A percentile compares a stretch with the other conserved stretches of the same genome.
These are phyloP conservation scores for Rhodinocichla rosea DNA, from an alignment of 2,113 vertebrate genomes.

Conservation along the genomic window DNA sequence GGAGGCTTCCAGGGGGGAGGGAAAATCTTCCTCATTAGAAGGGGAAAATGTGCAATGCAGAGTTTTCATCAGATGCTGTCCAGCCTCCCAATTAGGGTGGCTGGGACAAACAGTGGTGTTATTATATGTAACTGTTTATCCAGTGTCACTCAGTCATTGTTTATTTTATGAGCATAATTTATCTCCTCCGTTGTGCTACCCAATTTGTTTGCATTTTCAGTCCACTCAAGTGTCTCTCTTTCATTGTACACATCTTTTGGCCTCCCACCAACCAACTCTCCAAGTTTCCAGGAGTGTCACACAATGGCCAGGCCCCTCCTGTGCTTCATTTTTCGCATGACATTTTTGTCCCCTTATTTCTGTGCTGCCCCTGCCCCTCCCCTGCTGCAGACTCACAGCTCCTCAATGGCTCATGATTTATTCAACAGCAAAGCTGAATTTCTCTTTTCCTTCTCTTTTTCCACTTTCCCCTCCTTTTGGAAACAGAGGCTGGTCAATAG, in stretches of 20 bases:
- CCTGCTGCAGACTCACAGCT: background rate
- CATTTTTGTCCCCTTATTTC: background rate
- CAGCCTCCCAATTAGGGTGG: conserved; percentile 60
- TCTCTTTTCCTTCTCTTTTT: background rate
- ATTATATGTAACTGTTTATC: conserved; percentile 33
- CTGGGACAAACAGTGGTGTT: conserved; percentile 19
- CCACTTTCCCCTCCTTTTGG: background rate
- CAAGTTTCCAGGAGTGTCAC: background rate
- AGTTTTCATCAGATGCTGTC: conserved; percentile 16
- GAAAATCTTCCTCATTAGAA: conserved; percentile 30
- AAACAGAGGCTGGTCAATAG: background rate
- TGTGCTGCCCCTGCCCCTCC: background rate
- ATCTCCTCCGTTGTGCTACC: conserved; percentile 13
- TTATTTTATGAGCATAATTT: conserved; percentile 41
- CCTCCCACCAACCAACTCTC: conserved; percentile 21
- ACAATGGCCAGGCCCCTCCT: conserved; percentile 29
- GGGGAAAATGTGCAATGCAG: background rate
- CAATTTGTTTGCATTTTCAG: conserved; percentile 49
- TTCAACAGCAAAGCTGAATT: conserved; percentile 45
- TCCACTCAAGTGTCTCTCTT: background rate
- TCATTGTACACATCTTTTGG: background rate
- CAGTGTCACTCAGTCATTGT: conserved; percentile 15
- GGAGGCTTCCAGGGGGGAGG: background rate
- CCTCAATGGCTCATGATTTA: conserved; percentile 60
- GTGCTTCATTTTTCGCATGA: background rate